A percentile compares a stretch with the other conserved stretches of the same genome.
Conservation (phyloP, 1,140 invertebrate species). For the Diuraphis noxia region DNA sequence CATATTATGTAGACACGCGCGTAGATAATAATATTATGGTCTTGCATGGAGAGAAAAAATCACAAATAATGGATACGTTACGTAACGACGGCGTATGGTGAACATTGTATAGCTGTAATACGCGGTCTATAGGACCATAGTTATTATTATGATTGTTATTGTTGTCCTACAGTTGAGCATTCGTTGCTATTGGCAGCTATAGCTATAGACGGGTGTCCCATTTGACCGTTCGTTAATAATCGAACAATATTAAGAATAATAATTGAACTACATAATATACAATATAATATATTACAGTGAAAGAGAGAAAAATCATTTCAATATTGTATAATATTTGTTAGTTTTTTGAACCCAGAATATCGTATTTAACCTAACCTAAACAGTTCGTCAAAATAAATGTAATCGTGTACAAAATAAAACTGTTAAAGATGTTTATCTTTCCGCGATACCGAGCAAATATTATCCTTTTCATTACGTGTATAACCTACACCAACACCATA, state of each 20-base stretch:
- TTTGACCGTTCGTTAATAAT: not conserved
- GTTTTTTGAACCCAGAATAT: not conserved
- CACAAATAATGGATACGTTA: not conserved
- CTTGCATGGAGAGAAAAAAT: not conserved
- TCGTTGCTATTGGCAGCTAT: not conserved
- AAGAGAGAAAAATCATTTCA: not conserved
- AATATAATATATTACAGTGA: not conserved
- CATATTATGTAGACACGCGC: not conserved
- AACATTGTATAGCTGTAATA: not conserved
- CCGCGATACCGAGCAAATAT: no score
- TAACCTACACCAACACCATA: not conserved
- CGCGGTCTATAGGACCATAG: not conserved
- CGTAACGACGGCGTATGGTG: not conserved
- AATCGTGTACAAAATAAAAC: not conserved
- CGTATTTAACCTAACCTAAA: not conserved
- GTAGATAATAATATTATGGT: conserved; percentile 10
- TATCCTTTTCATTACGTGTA: not conserved
- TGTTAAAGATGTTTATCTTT: not conserved
- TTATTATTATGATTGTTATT: not conserved
- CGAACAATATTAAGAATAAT: not conserved
- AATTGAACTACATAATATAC: not conserved
- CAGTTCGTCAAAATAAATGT: not conserved
- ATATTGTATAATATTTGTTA: not conserved
- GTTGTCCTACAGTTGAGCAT: not conserved
- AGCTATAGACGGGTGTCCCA: not conserved